phyloP scores from a whole-genome alignment of 2,113 vertebrate genomes.

The Bos javanicus region DNA sequence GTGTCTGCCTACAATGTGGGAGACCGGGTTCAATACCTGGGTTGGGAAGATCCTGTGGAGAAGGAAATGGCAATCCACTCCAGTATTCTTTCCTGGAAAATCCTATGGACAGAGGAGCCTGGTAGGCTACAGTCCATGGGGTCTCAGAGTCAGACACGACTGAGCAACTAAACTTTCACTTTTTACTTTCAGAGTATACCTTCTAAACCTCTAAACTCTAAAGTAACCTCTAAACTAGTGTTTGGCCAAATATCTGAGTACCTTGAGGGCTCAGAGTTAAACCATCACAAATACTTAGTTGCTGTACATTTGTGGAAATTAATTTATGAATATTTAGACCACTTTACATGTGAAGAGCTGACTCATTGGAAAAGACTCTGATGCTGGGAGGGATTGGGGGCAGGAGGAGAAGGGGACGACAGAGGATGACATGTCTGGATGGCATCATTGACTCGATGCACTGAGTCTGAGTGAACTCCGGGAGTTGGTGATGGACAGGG shows the following conservation, averaged over 20 bases:
- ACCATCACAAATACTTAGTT: background rate
- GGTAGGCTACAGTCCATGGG: background rate
- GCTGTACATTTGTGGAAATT: background rate
- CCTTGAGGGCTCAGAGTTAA: background rate
- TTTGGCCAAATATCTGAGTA: background rate
- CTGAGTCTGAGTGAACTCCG: too few species aligned
- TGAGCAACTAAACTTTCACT: background rate
- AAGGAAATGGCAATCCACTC: background rate
- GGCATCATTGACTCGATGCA: too few species aligned
- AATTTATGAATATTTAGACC: background rate
- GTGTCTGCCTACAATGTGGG: background rate
- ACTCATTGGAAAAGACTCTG: too few species aligned
- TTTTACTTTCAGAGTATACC: background rate
- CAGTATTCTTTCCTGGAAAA: fast-evolving
- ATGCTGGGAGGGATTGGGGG: too few species aligned
- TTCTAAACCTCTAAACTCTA: background rate
- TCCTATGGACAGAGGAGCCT: background rate
- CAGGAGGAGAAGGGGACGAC: too few species aligned
- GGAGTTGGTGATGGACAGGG: too few species aligned
- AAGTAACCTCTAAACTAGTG: background rate
- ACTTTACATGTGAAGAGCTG: too few species aligned
- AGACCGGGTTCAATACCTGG: background rate
- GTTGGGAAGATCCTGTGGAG: fast-evolving
- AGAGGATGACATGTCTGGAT: too few species aligned
- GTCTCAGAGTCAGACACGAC: fast-evolving